Evolutionary conservation across 2,113 vertebrate species (phyloP), one percentile per base, ranked within the genome.

Genomic region (Paedocypris sp.): DNA sequence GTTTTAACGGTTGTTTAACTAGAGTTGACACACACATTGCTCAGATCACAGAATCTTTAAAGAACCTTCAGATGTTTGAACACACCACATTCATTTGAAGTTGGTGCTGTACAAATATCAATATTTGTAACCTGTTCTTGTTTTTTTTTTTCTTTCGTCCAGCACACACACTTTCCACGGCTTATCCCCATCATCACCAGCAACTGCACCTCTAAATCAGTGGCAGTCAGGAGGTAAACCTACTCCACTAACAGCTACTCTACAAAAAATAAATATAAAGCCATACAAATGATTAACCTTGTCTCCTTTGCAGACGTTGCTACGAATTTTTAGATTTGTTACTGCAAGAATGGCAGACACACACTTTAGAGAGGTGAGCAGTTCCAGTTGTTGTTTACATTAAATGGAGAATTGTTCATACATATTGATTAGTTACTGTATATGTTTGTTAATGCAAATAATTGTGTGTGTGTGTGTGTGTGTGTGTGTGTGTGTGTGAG

Each of bases 161-260:
- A 99, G 95, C 89, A 91, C 60, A 99, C 94, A 5, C 94, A 99
- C 79, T 93, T 91, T 77, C 91, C 92, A 18, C 86, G 95, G 46
- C 86, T 99, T 73, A 98, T 99, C 80, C 94, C 94, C 60, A 93
- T 99, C 77, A 97, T 99, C 80, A 95, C 94, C 72, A 98, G 94
- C 79, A 99, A 97, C 81, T 99, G 95, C 83, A 88, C 87, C 59
- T 94, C 92, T 68, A 99, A 99, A 72, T 95, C 95, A 47, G 95
- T 98, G 4, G 91, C 95, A 11, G 93, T 98, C 68, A 87, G 95
- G 86, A 87, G 95, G 95, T 99, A 78, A 85, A 79, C 16, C 32
- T 3, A 2, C 6, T 15, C 39, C 23, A n/a, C 33, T 41, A 7
- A 39, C 5, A 10, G 13, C 36, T 28, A 46, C 62, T 26, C 5